phyloP scores from a whole-genome alignment of 2,888 invertebrate genomes.

The Cetonia aurata region DNA sequence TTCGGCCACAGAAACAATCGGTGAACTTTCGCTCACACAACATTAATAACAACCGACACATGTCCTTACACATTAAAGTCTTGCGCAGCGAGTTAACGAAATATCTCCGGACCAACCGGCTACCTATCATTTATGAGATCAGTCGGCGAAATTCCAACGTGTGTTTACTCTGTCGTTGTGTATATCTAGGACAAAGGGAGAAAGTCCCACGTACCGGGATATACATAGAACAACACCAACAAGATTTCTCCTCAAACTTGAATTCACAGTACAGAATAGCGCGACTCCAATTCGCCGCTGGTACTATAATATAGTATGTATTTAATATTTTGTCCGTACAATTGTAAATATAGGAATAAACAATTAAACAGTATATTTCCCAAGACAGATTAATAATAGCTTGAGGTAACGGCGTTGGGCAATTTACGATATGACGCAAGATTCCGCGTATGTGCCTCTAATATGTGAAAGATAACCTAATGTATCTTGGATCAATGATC shows the following conservation, averaged over 20 bases:
- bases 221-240: neutral
- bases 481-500: too few relatives aligned
- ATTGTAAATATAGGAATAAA: slow-evolving; percentile 15
- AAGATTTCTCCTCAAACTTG: slow-evolving; percentile 1
- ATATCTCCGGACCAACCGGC: slow-evolving; percentile 2
- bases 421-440: slow-evolving; percentile 5
- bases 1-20: neutral
- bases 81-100: neutral
- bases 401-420: slow-evolving; percentile 14
- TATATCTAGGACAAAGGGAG: slow-evolving; percentile 3
- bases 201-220: slow-evolving; percentile 4
- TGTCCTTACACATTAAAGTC: slow-evolving; percentile 9
- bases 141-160: slow-evolving; percentile 11
- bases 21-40: slow-evolving; percentile 21
- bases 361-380: slow-evolving; percentile 25
- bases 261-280: neutral
- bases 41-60: slow-evolving; percentile 18
- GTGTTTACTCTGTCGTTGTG: neutral
- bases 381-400: slow-evolving; percentile 25
- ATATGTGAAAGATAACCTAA: too few relatives aligned
- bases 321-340: neutral
- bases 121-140: slow-evolving; percentile 13
- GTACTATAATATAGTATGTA: neutral
- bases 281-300: neutral
- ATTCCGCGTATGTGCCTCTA: too few relatives aligned